A percentile compares a stretch with the other conserved stretches of the same genome.
Conservation (phyloP, 2,797 vertebrate species). For the Enteromius treurensis region DNA sequence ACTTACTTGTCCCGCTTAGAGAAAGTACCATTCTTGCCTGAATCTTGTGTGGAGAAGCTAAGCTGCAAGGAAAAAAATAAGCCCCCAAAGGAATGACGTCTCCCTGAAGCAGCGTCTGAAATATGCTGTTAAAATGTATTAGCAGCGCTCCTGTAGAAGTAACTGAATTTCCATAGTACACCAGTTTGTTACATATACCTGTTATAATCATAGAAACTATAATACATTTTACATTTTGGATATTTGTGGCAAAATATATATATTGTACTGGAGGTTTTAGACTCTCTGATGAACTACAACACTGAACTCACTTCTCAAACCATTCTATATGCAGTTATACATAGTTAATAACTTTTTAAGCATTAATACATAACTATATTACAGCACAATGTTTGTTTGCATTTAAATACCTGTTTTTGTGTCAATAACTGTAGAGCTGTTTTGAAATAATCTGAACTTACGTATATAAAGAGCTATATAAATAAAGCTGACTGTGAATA, state of each 20-base stretch:
- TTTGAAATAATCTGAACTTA: neutral
- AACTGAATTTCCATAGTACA: neutral
- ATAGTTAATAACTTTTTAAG: neutral
- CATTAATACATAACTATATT: neutral
- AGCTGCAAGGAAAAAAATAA: slow-evolving; percentile 51
- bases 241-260: neutral
- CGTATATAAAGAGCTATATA: neutral
- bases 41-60: slow-evolving; percentile 61
- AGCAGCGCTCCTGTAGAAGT: neutral
- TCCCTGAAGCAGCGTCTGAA: neutral
- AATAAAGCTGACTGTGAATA: neutral
- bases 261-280: neutral
- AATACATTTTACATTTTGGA: too few relatives aligned
- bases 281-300: neutral
- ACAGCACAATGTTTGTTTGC: neutral
- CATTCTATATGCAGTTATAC: neutral
- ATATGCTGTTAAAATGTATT: neutral
- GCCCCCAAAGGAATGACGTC: neutral
- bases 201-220: neutral
- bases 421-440: neutral
- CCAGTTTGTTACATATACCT: neutral
- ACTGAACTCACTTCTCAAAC: neutral
- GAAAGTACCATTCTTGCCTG: slow-evolving; percentile 72
- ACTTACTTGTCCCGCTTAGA: slow-evolving; percentile 76
- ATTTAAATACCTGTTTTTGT: neutral